phyloP scores from a whole-genome alignment of 2,113 vertebrate genomes.

The Hiodon alosoides region DNA sequence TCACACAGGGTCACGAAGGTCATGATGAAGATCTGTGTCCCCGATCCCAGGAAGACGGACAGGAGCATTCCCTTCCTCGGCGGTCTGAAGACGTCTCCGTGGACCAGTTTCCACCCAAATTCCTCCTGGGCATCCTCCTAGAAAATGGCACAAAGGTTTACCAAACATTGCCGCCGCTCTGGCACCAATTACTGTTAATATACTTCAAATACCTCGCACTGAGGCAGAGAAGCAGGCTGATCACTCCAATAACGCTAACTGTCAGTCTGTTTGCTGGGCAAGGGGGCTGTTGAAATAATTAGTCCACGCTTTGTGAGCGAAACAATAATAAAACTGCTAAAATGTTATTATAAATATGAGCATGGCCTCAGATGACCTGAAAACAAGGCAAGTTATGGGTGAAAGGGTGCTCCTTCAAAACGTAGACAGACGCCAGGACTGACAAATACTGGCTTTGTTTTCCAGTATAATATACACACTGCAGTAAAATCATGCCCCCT shows the following conservation, averaged over 20 bases:
- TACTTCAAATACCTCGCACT: conserved; percentile 65
- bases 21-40: conserved; percentile 92
- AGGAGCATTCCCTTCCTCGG: conserved; percentile 88
- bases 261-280: conserved; percentile 60
- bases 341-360: conserved; percentile 61
- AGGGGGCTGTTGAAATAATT: conserved; percentile 65
- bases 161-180: conserved; percentile 62
- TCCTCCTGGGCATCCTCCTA: conserved; percentile 92
- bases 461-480: conserved; percentile 26
- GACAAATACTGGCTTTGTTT: conserved; percentile 43
- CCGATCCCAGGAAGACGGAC: conserved; percentile 86
- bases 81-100: conserved; percentile 88
- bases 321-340: conserved; percentile 57
- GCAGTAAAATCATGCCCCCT: conserved; percentile 19
- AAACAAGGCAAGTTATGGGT: conserved; percentile 39
- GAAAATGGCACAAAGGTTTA: conserved; percentile 72
- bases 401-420: conserved; percentile 25
- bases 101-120: conserved; percentile 93
- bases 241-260: conserved; percentile 70
- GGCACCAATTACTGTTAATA: conserved; percentile 77
- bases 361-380: conserved; percentile 53
- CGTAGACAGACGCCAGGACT: conserved; percentile 9
- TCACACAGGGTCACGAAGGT: conserved; percentile 89
- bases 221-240: conserved; percentile 50
- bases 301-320: conserved; percentile 60